Evolutionary conservation across 1,140 invertebrate genomes (phyloP).

Genomic region (Nomia melanderi): DNA sequence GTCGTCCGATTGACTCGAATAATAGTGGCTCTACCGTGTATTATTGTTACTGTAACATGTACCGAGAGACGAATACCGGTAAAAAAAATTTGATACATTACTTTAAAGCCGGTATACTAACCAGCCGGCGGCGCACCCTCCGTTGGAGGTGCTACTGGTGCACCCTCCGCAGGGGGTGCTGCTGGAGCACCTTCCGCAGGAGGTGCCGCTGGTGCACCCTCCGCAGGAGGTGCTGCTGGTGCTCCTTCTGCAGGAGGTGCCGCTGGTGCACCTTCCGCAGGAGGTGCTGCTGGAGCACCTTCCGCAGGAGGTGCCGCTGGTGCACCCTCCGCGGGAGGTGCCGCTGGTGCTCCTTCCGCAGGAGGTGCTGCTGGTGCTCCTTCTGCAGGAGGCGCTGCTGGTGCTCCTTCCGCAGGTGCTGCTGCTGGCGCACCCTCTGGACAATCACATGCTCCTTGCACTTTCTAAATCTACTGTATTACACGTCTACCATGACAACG

Average conservation of each 20-base stretch:
- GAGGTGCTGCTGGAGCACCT: constrained; percentile 65
- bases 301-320: constrained; percentile 57
- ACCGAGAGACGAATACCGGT: not conserved
- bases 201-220: constrained; percentile 66
- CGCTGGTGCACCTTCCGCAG: constrained; percentile 66
- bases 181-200: constrained; percentile 68
- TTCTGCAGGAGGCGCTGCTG: constrained; percentile 72
- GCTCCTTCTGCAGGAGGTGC: constrained; percentile 64
- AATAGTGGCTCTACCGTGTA: too few relatives aligned
- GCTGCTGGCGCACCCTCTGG: constrained; percentile 69
- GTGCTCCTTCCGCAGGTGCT: constrained; percentile 72
- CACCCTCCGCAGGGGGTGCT: constrained; percentile 70
- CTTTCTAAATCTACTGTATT: constrained; percentile 15
- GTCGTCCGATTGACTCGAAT: too few relatives aligned
- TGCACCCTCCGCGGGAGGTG: constrained; percentile 48
- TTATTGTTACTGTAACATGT: not conserved
- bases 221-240: constrained; percentile 68
- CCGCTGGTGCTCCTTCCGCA: constrained; percentile 72
- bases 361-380: constrained; percentile 69
- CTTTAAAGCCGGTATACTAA: not conserved
- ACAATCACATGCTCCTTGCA: constrained; percentile 31
- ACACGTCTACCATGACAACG: not conserved
- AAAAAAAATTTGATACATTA: not conserved
- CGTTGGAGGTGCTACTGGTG: constrained; percentile 71
- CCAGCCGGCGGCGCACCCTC: constrained; percentile 70